Conservation (phyloP, 2,888 invertebrate species). For the Tipula unca region DNA sequence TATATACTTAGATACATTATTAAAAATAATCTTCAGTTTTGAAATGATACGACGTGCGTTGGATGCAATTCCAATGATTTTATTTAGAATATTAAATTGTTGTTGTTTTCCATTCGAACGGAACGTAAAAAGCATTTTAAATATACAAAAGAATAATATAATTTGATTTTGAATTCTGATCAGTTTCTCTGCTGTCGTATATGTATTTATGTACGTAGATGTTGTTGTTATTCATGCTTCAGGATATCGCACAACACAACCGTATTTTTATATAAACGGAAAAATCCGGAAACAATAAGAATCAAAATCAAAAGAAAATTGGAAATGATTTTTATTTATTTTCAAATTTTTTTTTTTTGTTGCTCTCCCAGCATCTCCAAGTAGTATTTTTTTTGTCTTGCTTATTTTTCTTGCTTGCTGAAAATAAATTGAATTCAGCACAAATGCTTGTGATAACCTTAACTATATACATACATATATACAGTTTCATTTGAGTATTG, state of each 20-base stretch:
- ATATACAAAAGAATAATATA: neutral
- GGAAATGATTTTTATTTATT: neutral
- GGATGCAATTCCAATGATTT: neutral
- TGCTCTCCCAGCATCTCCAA: neutral
- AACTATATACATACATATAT: neutral
- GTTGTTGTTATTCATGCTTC: neutral
- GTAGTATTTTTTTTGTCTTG: neutral
- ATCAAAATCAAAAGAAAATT: neutral
- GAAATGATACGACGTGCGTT: neutral
- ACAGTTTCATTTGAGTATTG: neutral
- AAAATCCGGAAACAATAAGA: conserved; percentile 14
- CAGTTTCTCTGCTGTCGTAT: neutral
- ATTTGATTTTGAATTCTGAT: neutral
- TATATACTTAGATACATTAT: neutral
- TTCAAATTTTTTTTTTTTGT: neutral
- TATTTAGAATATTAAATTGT: neutral
- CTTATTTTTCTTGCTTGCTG: neutral
- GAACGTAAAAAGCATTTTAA: neutral
- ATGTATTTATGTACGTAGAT: neutral
- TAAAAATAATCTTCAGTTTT: neutral
- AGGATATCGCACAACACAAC: neutral
- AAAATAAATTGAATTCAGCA: neutral
- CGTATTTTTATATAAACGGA: neutral
- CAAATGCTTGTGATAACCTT: conserved; percentile 3
- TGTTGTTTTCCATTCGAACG: neutral